Base-by-base conservation (phyloP, 2,888 invertebrate genomes). In the Alloscopus bannaensis region DNA sequence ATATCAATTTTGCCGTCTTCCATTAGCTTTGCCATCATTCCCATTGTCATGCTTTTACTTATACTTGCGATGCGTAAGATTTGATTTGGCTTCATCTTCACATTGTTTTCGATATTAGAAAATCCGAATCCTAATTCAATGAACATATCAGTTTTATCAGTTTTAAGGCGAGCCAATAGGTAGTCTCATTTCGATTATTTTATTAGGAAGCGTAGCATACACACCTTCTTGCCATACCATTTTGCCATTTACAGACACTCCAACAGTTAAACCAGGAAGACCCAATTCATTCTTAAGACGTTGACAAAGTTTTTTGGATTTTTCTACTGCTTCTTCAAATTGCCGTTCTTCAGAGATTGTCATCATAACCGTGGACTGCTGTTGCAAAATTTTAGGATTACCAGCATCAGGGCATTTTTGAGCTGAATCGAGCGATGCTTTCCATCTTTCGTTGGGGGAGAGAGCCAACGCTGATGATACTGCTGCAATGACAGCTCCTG, bases 21-120 rank as follows among this genome's bases (percentile, higher is more conserved):
- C 86, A 89, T 87, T 1, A 90, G 87, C 83, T 88, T 89, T 24
- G 90, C 91, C 55, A 90, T 88, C 29, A 90, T 87, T 16, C 89
- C 87, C 88, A 90, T 89, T 16, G 91, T 90, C 76, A 92, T 70
- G 13, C 64, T 64, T 86, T 91, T 92, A 86, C 91, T 91, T 81
- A 92, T 91, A 84, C 91, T 91, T 45, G 91, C 92, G 71, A 92
- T 91, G 40, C 91, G 87, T 88, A 91, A 89, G 0, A 91, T 89
- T 18, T 90, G 89, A 11, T 88, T 86, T 13, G 88, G 86, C 8
- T 86, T 85, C 86, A 90, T 90, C 1, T 86, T 87, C 4, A 89
- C 87, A 50, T 88, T 80, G 81, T 90, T 91, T 87, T 92, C 91
- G 1, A 92, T 86, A 85, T 91, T 90, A 29, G 90, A 87, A 86